Base-by-base conservation (phyloP, 2,113 vertebrate species). In the Pseudorectes ferrugineus region DNA sequence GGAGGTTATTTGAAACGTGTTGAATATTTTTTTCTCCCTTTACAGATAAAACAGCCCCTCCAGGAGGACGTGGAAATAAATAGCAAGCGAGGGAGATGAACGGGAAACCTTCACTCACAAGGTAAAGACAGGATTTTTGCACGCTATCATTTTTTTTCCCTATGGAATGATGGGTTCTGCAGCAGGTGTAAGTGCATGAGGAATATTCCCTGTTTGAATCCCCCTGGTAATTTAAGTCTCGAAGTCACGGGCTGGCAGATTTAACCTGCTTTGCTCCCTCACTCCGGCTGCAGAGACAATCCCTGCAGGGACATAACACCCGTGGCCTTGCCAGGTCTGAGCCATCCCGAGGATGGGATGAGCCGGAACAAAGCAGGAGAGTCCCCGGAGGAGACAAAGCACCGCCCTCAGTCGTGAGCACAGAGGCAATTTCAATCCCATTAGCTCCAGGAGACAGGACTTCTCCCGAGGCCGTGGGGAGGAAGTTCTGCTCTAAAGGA, bases 1-100 rank as follows among this genome's bases (percentile, higher is more conserved):
- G 33, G 51, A 73, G 48, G 65, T 75, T 82, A 66, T 79, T 82
- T 70, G 78, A 85, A 92, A 85, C 35, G 7, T 0, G 2, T 11
- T 62, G 59, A 79, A 4, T 45, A 18, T 40, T 49, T 88, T 84
- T 72, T 45, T 12, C 38, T 55, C 33, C 21, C 68, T 79, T 89
- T 61, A 28, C 26, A 94, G 67, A 95, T 78, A 73, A 54, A 96
- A 93, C 33, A 95, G 84, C 78, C 81, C 81, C 92, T 87, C 94
- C 94, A 95, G 87, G 75, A 96, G 89, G 87, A 88, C 0, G 0
- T 29, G 36, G 78, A 66, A 77, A 85, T 36, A 76, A 91, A 97
- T 1, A 79, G 66, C 84, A 94, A 75, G 70, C 0, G 2, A 85
- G 22, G 74, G 25, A 96, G 35, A 23, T 13, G 35, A 85, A 36